Conservation (phyloP, 2,797 vertebrate species). For the Spea hammondii region DNA sequence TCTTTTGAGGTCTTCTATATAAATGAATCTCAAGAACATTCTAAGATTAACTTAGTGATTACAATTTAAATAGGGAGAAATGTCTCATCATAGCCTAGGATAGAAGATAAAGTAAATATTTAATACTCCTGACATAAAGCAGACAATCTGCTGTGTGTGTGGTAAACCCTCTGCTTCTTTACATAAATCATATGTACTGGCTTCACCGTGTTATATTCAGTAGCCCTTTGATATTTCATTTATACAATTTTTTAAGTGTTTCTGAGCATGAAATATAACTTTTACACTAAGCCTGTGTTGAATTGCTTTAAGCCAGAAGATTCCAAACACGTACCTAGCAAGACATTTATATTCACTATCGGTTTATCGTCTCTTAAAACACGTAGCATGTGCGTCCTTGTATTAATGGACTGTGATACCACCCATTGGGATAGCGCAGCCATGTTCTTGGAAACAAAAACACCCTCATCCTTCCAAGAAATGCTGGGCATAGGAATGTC, state of each 20-base stretch:
- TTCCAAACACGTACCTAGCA: slow-evolving; percentile 13
- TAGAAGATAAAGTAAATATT: slow-evolving; percentile 53
- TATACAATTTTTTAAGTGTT: slow-evolving; percentile 9
- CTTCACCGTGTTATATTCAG: slow-evolving; percentile 35
- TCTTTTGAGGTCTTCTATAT: not conserved
- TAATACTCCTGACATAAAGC: slow-evolving; percentile 54
- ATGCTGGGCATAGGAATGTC: too few species aligned
- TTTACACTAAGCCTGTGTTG: slow-evolving; percentile 9
- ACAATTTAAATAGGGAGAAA: slow-evolving; percentile 26
- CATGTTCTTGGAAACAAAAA: not conserved
- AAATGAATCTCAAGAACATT: slow-evolving; percentile 22
- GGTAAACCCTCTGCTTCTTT: slow-evolving; percentile 57
- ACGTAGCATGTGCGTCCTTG: not conserved
- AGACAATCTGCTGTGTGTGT: slow-evolving; percentile 61
- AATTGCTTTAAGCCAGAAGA: slow-evolving; percentile 20
- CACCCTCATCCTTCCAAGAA: not conserved
- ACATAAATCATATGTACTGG: slow-evolving; percentile 53
- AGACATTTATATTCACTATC: slow-evolving; percentile 13
- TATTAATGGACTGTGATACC: not conserved
- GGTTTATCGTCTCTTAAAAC: not conserved
- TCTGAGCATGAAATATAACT: slow-evolving; percentile 1
- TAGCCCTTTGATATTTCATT: slow-evolving; percentile 28
- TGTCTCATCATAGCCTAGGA: slow-evolving; percentile 39
- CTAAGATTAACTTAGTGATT: slow-evolving; percentile 40
- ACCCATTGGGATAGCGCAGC: not conserved